Conservation (phyloP, 92 coral and sea anemone genomes). For the Chrysogorgia sp. region DNA sequence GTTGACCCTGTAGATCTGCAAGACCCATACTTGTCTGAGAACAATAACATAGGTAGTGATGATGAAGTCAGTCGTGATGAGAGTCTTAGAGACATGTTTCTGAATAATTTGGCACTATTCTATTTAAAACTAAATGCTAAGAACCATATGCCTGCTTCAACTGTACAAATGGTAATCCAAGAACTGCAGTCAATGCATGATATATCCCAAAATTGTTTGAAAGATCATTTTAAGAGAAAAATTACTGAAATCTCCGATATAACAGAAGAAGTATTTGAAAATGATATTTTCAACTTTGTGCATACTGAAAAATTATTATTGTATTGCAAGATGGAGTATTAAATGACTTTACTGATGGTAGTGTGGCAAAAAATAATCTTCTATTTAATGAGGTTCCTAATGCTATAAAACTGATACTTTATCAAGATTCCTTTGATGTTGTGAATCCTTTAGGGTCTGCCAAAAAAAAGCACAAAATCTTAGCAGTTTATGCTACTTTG, state of each 20-base stretch:
- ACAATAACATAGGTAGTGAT: not conserved
- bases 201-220: slow-evolving; percentile 20
- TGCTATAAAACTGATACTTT: slow-evolving; percentile 55
- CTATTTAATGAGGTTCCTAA: slow-evolving; percentile 46
- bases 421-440: slow-evolving; percentile 70
- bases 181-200: no score
- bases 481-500: slow-evolving; percentile 58
- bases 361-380: slow-evolving; percentile 25
- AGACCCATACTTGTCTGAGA: no score
- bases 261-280: not conserved
- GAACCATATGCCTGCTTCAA: slow-evolving; percentile 22
- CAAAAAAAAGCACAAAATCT: slow-evolving; percentile 51
- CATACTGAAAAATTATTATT: slow-evolving; percentile 5
- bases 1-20: no score
- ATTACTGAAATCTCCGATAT: not conserved
- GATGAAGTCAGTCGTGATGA: not conserved
- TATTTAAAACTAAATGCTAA: slow-evolving; percentile 17
- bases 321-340: slow-evolving; percentile 40
- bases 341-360: slow-evolving; percentile 56
- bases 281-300: not conserved
- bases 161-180: slow-evolving; percentile 17
- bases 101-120: slow-evolving; percentile 1
- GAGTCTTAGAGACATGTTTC: not conserved
- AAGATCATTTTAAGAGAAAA: slow-evolving; percentile 4
- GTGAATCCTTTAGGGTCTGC: slow-evolving; percentile 66